phyloP scores from a whole-genome alignment of 2,888 invertebrate genomes.

The Drosophila imparisetae region DNA sequence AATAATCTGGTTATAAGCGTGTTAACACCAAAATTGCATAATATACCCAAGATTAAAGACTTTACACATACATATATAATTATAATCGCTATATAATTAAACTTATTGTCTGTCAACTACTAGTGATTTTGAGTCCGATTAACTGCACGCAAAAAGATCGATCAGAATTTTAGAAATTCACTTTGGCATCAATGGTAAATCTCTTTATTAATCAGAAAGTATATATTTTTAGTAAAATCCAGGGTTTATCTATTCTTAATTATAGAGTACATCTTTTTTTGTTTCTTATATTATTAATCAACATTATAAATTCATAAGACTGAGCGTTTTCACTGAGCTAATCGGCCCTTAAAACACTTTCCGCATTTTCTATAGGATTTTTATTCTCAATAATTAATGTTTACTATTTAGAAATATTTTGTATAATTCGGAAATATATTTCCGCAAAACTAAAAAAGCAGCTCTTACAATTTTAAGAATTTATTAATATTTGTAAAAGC shows the following conservation, averaged over 20 bases:
- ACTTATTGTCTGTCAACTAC: background rate
- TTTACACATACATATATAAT: background rate
- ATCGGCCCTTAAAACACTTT: background rate
- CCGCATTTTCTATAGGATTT: background rate
- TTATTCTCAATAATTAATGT: background rate
- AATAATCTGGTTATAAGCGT: constrained; percentile 13
- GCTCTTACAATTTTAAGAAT: background rate
- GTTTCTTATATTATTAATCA: background rate
- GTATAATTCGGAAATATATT: background rate
- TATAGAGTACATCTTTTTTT: background rate
- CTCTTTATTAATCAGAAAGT: background rate
- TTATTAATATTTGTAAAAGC: background rate
- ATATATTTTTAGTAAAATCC: background rate
- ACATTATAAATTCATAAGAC: background rate
- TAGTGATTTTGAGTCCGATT: background rate
- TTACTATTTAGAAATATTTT: background rate
- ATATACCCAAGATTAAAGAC: background rate
- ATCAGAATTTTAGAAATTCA: too few relatives aligned
- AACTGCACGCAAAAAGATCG: background rate
- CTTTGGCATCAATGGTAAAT: too few relatives aligned
- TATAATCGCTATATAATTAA: background rate
- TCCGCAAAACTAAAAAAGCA: background rate
- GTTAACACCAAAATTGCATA: constrained; percentile 4
- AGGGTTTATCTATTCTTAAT: background rate
- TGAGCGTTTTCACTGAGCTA: background rate